Evolutionary conservation across 2,888 invertebrate genomes (phyloP).

Genomic region (Thereva unica): DNA sequence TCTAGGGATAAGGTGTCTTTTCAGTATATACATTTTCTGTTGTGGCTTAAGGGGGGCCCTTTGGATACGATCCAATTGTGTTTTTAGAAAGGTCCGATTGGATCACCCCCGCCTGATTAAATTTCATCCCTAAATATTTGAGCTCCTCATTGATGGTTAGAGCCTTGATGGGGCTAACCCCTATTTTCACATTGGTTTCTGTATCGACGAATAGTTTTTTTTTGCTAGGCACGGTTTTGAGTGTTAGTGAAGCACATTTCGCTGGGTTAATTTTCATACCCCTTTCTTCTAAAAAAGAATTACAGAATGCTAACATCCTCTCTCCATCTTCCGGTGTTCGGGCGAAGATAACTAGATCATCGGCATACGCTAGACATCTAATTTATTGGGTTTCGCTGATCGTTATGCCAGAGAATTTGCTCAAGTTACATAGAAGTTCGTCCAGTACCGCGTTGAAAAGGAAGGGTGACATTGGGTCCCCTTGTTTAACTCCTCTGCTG

Average conservation of each 20-base stretch:
- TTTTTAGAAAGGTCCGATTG: not conserved
- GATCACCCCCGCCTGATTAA: not conserved
- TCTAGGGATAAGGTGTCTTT: not conserved
- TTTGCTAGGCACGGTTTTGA: not conserved
- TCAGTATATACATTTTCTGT: slow-evolving; percentile 5
- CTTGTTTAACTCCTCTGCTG: slow-evolving; percentile 14
- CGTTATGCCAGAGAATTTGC: not conserved
- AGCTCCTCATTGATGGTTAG: not conserved
- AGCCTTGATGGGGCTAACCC: not conserved
- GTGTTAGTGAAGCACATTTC: not conserved
- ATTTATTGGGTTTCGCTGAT: not conserved
- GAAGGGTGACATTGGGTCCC: slow-evolving; percentile 11
- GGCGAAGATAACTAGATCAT: not conserved
- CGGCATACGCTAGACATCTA: slow-evolving; percentile 4
- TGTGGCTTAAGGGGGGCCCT: slow-evolving; percentile 10
- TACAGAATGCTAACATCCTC: not conserved
- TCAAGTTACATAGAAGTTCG: not conserved
- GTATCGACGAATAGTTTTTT: not conserved
- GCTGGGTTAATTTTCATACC: not conserved
- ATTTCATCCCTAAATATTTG: slow-evolving; percentile 1
- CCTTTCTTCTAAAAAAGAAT: not conserved
- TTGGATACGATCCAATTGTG: not conserved
- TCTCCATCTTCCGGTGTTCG: not conserved
- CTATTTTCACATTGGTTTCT: not conserved
- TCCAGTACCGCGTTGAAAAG: slow-evolving; percentile 10